Base-by-base conservation (phyloP, 2,888 invertebrate genomes). In the Pherbina coryleti region DNA sequence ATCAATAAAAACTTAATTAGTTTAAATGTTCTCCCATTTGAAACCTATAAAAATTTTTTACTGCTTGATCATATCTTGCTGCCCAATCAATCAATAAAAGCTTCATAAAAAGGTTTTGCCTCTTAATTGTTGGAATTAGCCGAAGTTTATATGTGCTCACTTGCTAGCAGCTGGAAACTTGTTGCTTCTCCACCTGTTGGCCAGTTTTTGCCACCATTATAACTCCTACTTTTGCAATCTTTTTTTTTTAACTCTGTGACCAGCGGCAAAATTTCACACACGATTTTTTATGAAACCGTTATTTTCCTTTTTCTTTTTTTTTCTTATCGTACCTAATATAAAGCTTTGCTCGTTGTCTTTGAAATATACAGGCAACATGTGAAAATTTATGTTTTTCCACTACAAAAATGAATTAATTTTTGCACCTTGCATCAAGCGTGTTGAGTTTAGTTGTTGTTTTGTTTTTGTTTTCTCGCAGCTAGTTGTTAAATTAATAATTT, bases 361-460 rank as follows among this genome's bases (percentile, higher is more conserved):
- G 51, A 60, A 28, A 75, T 51, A 51, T 49, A 49, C 49, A n/a
- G 49, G 64, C 62, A 60, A 73, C 25, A 74, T 64, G 49, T 64
- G 37, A 28, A 74, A 74, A 74, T 74, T 64, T 62, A 74, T 72
- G 72, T 44, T 60, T 72, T 72, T 34, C 14, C 72, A 57, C 11
- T 53, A 53, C 31, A 66, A 74, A 53, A 37, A 31, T 64, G 53
- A 62, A 49, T 64, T 49, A 25, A 64, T 64, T 74, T 66, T 72
- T 72, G 44, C 44, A 44, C 57, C 44, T 72, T 72, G n/a, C n/a
- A n/a, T 1, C 44, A 57, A 60, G 57, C 19, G 19, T 31, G 64
- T 37, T 34, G 31, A n/a, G 3, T 19, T 3, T 5, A 7, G 2
- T 3, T 53, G 3, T 17, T 53, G 3, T 53, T 1, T n/a, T 53